Evolutionary conservation across 2,888 invertebrate species (phyloP).

Genomic region (Alloscopus bannaensis): DNA sequence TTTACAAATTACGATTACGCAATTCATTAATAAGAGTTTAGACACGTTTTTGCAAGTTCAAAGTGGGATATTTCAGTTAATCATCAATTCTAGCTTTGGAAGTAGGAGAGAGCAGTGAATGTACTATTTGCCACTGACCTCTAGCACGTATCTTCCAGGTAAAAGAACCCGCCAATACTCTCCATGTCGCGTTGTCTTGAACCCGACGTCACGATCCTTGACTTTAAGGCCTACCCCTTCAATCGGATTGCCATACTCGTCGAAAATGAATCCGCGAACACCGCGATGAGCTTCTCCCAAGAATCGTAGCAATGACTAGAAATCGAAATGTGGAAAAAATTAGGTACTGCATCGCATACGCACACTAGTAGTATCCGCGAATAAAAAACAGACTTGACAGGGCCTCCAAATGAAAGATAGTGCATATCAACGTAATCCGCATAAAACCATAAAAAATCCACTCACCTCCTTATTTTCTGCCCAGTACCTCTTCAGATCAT

Average conservation of each 20-base stretch:
- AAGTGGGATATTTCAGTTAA: too few relatives aligned
- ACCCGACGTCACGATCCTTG: constrained; percentile 88
- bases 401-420: neutral
- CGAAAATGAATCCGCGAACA: constrained; percentile 88
- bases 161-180: constrained; percentile 95
- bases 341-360: constrained; percentile 24
- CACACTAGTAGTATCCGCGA: neutral
- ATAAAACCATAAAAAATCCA: too few relatives aligned
- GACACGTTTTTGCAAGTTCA: neutral
- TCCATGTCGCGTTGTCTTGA: constrained; percentile 91
- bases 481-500: constrained; percentile 90
- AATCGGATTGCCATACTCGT: constrained; percentile 86
- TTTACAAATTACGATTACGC: too few relatives aligned
- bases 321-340: constrained; percentile 48
- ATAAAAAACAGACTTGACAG: neutral
- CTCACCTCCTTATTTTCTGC: constrained; percentile 90
- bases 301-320: constrained; percentile 87
- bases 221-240: constrained; percentile 87
- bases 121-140: too few relatives aligned
- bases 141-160: constrained; percentile 89
- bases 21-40: neutral
- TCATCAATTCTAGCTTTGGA: too few relatives aligned
- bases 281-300: constrained; percentile 91
- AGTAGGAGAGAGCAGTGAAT: neutral
- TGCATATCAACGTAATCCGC: too few relatives aligned